Base-by-base conservation (phyloP, 1,140 invertebrate species). In the Camponotus vicinus region DNA sequence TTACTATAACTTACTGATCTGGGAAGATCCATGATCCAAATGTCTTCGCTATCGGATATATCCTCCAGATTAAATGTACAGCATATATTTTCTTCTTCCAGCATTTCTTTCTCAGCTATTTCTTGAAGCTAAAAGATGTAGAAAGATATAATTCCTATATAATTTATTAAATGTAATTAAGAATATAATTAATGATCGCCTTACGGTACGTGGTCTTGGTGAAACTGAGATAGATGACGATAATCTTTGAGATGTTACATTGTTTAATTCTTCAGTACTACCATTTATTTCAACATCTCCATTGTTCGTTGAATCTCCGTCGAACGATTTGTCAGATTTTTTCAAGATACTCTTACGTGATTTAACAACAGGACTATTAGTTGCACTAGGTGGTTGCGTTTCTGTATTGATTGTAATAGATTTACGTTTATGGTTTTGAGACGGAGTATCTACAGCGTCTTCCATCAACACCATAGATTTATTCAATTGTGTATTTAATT, bases 1-100 rank as follows among this genome's bases (percentile, higher is more conserved):
- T 18, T 4, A 49, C 18, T 21, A 59, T 13, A 9, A 69, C 91
- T 91, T 66, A 94, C 92, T 9, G 90, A 92, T 79, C 49, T 87
- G 59, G 93, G 93, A 83, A 94, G 85, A 59, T 94, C 91, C 82
- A 94, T 88, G 9, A 94, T 67, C 92, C 92, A 94, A 3, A 94
- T 52, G 8, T 94, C 93, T 82, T 94, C 93, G 18, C 82, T 92
- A 32, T 92, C 91, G 5, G 80, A 86, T 11, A 93, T 3, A 37
- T 93, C 91, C 8, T 92, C 86, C 0, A 92, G 40, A 21, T n/a
- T 89, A 42, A 92, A 92, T 4, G 90, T 90, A 2, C 90, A 76
- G 32, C 79, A n/a, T 55, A 79, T 86, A 34, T 45, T 52, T 80
- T 90, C 88, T 1, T 66, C 27, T 11, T 69, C 49, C 71, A 93